Evolutionary conservation across 2,113 vertebrate genomes (phyloP).

Genomic region (Microtus richardsoni): DNA sequence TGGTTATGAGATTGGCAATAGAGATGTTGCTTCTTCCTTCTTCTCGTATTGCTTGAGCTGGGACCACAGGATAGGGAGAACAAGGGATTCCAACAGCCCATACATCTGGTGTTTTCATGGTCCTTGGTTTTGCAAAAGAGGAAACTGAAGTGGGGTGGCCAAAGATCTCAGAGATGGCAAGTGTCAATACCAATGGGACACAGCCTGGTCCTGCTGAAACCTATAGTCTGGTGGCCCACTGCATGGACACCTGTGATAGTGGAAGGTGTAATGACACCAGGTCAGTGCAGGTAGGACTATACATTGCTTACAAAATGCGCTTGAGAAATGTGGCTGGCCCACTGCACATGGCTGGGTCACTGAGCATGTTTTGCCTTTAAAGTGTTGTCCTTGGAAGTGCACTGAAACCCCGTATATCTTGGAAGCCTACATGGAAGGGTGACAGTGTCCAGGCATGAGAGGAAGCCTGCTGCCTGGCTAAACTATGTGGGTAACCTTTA

Average conservation of each 20-base stretch:
- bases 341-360: not conserved
- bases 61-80: not conserved
- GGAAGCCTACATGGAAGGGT: not conserved
- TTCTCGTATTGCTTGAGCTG: not conserved
- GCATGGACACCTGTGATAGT: no score
- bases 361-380: not conserved
- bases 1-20: not conserved
- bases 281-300: no score
- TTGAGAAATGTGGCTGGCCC: not conserved
- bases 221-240: not conserved
- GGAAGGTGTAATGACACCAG: no score
- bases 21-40: not conserved
- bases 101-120: not conserved
- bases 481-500: not conserved
- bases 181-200: not conserved
- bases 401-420: not conserved
- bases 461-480: not conserved
- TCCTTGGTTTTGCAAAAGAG: not conserved
- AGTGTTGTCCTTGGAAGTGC: not conserved
- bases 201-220: not conserved
- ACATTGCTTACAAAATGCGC: not conserved
- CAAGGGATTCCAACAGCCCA: not conserved
- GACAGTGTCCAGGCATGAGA: not conserved
- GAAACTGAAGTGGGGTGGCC: constrained; percentile 18
- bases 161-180: not conserved